Percentiles rank a stretch among this genome's conserved stretches.
Evolutionary conservation across 2,113 vertebrate genomes (phyloP).

Genomic region (Tachuris rubrigastra): DNA sequence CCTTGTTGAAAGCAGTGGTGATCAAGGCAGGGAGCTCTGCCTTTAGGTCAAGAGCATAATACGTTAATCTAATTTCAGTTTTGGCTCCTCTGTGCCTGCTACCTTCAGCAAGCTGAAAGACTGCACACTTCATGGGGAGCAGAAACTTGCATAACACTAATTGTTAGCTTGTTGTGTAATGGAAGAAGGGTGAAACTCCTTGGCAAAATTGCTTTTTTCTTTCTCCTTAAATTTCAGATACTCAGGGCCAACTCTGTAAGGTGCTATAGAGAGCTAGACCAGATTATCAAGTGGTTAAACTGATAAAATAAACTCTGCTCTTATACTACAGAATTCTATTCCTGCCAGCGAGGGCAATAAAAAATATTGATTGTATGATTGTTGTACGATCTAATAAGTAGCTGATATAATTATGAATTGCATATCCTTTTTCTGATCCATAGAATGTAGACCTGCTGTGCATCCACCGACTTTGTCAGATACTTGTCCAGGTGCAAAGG

Average conservation of each 20-base stretch:
- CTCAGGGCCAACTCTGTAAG: fast-evolving
- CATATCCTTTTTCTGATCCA: not conserved
- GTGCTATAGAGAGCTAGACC: not conserved
- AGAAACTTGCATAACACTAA: slow-evolving; percentile 27
- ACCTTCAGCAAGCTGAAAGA: not conserved
- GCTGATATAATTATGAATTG: not conserved
- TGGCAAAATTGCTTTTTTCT: not conserved
- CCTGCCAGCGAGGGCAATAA: not conserved
- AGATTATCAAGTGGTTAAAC: not conserved
- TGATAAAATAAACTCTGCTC: not conserved
- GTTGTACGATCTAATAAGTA: not conserved
- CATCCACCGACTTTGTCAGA: not conserved
- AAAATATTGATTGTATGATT: not conserved
- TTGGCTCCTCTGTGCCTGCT: not conserved
- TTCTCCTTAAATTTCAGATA: not conserved
- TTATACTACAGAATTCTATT: not conserved
- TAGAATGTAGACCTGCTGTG: not conserved
- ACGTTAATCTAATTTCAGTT: not conserved
- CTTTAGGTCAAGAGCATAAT: not conserved
- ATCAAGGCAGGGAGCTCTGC: not conserved
- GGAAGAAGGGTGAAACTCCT: not conserved
- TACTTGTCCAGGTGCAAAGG: not conserved
- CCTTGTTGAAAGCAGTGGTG: not conserved
- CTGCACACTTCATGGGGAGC: not conserved
- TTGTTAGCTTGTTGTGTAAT: not conserved